phyloP scores from a whole-genome alignment of 2,797 vertebrate species.

The Hydrophis major region DNA sequence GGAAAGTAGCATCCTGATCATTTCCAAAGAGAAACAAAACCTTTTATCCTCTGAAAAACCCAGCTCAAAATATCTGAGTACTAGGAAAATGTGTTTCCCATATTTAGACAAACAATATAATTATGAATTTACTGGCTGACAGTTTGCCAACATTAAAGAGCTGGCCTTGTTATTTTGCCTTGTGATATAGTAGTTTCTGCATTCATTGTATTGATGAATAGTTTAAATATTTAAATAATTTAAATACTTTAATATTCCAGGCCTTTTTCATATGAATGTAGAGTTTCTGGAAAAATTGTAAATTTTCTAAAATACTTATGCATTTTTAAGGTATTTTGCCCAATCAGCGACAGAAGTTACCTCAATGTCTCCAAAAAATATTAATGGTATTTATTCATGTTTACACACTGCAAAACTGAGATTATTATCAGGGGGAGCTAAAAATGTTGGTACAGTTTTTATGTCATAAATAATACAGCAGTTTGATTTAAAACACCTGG shows the following conservation, averaged over 20 bases:
- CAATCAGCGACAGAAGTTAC: not conserved
- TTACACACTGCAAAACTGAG: not conserved
- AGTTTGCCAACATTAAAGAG: not conserved
- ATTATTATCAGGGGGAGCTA: not conserved
- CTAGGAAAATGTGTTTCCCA: not conserved
- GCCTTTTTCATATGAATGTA: not conserved
- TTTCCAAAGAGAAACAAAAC: not conserved
- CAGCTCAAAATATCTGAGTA: not conserved
- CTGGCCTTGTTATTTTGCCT: not conserved
- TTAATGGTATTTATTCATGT: not conserved
- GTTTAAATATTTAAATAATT: not conserved
- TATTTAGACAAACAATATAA: not conserved
- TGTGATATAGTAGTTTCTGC: not conserved
- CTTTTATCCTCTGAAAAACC: not conserved
- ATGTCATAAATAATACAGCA: not conserved
- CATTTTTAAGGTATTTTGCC: not conserved
- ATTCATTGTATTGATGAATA: not conserved
- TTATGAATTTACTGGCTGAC: not conserved
- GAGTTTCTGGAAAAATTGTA: not conserved
- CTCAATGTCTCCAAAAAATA: not conserved
- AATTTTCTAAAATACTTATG: not conserved
- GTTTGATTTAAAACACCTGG: constrained; percentile 37
- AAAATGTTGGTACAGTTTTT: not conserved
- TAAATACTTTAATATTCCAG: not conserved
- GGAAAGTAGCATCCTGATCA: not conserved